Percentiles rank a stretch among this genome's conserved stretches.
Conservation (phyloP, 2,113 vertebrate genomes). For the Desmodus rotundus region DNA sequence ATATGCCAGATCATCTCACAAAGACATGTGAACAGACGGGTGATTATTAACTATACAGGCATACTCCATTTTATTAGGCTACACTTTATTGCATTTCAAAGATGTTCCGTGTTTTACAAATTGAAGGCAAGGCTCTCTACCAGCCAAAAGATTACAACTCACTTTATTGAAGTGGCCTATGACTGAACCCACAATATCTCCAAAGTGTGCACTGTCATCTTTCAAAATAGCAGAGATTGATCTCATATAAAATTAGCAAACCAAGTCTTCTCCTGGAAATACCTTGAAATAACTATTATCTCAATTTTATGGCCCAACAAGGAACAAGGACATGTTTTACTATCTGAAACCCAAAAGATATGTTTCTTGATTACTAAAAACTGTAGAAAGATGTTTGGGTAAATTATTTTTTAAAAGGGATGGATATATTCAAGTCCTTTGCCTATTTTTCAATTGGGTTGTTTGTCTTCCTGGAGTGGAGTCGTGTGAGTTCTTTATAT, state of each 20-base stretch:
- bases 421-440: too few species aligned
- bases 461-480: too few species aligned
- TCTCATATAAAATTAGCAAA: not conserved
- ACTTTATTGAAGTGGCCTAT: not conserved
- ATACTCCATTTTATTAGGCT: not conserved
- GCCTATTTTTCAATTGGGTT: too few species aligned
- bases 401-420: not conserved
- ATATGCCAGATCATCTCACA: not conserved
- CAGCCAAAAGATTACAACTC: not conserved
- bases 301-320: not conserved
- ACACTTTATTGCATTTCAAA: not conserved
- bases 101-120: not conserved
- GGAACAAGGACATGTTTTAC: not conserved
- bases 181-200: not conserved
- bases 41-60: not conserved
- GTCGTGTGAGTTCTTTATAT: too few species aligned
- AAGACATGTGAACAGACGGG: not conserved
- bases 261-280: not conserved
- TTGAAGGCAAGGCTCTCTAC: not conserved
- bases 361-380: constrained; percentile 8
- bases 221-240: not conserved
- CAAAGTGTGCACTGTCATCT: not conserved
- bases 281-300: not conserved
- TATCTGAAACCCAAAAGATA: constrained; percentile 15
- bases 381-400: not conserved